A percentile compares a stretch with the other conserved stretches of the same genome.
Evolutionary conservation across 2,888 invertebrate species (phyloP).

Genomic region (Dryobotodes eremita): DNA sequence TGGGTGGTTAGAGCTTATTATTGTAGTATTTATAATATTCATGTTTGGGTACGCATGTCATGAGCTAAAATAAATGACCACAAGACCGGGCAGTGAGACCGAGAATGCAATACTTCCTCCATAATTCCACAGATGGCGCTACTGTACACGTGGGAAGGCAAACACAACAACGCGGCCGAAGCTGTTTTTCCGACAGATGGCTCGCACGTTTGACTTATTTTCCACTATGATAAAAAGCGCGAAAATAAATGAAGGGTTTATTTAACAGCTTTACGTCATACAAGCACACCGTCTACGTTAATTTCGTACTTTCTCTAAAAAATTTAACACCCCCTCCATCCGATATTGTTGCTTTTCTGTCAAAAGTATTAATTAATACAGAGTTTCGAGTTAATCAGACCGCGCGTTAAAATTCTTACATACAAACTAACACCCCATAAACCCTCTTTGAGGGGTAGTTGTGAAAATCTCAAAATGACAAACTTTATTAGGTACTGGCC

Average conservation of each 20-base stretch:
- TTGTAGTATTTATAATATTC: too few species aligned
- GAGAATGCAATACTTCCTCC: not conserved
- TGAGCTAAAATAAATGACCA: not conserved
- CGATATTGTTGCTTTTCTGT: not conserved
- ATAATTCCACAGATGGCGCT: slow-evolving; percentile 38
- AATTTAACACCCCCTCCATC: too few species aligned
- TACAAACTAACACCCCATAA: not conserved
- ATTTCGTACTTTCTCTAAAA: too few species aligned
- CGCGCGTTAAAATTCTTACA: not conserved
- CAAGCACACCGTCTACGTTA: too few species aligned
- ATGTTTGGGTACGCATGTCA: not conserved
- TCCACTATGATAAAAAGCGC: not conserved
- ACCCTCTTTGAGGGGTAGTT: too few species aligned
- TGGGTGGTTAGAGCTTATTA: too few species aligned
- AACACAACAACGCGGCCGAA: not conserved
- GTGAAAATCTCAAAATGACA: too few species aligned
- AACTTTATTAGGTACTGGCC: too few species aligned
- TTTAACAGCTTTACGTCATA: too few species aligned
- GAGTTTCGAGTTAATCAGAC: not conserved
- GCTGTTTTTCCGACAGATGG: slow-evolving; percentile 17
- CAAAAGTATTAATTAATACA: not conserved
- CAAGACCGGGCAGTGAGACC: too few species aligned
- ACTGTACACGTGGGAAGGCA: not conserved
- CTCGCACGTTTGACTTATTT: not conserved
- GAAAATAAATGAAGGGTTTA: not conserved